phyloP scores from a whole-genome alignment of 2,797 vertebrate genomes.

The Toxotes lorentzi region DNA sequence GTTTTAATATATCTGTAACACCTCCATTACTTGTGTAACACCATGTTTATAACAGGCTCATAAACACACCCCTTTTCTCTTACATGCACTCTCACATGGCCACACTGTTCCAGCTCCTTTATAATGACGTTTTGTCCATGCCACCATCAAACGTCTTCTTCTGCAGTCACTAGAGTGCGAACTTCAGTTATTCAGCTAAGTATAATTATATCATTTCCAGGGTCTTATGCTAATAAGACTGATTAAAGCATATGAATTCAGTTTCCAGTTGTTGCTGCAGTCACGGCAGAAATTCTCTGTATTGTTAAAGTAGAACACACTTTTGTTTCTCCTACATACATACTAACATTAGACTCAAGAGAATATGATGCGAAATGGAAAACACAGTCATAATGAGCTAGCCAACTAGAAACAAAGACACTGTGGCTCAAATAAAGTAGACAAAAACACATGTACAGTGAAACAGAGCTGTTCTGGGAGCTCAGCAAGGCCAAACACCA shows the following conservation, averaged over 20 bases:
- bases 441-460: constrained; percentile 29
- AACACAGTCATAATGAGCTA: constrained; percentile 45
- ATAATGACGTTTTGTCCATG: neutral
- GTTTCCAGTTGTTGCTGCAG: constrained; percentile 21
- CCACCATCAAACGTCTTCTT: constrained; percentile 34
- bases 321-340: constrained; percentile 12
- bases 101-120: neutral
- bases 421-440: constrained; percentile 41
- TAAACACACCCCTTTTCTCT: neutral
- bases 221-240: constrained; percentile 47
- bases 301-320: constrained; percentile 30
- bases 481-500: constrained; percentile 45
- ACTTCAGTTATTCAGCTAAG: constrained; percentile 45
- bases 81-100: neutral
- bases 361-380: constrained; percentile 36
- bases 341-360: constrained; percentile 27
- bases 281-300: constrained; percentile 21
- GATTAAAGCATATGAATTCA: constrained; percentile 53
- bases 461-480: constrained; percentile 40
- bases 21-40: neutral
- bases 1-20: neutral
- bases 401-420: constrained; percentile 34
- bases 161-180: constrained; percentile 51
- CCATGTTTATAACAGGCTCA: neutral
- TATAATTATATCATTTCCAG: constrained; percentile 42